These are phyloP conservation scores for Cardinalis cardinalis DNA, from an alignment of 2,113 vertebrate genomes.

Conservation along the genomic window DNA sequence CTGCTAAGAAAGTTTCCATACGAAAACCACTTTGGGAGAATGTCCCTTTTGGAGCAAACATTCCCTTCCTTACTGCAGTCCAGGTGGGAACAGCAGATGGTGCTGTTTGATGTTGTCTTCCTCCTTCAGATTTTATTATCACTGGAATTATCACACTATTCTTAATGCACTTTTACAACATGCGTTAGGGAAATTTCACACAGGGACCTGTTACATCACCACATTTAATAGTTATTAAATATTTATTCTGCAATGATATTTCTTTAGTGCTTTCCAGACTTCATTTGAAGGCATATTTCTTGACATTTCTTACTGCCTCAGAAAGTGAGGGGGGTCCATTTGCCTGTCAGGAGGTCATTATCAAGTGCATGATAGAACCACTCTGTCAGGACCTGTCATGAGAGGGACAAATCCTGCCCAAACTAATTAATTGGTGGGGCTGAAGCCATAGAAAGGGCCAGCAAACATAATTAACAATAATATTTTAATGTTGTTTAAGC, in stretches of 20 bases:
- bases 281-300: background rate
- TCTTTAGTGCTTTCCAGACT: background rate
- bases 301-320: background rate
- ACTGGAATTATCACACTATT: rapidly evolving
- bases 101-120: constrained; percentile 19
- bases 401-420: background rate
- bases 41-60: background rate
- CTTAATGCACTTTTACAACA: background rate
- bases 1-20: background rate
- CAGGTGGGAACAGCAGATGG: constrained; percentile 45
- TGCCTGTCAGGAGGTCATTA: background rate
- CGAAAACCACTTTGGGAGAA: background rate
- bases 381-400: background rate
- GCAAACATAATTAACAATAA: background rate
- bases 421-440: background rate
- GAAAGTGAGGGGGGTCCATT: background rate
- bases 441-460: background rate
- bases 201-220: background rate
- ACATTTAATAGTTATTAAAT: background rate
- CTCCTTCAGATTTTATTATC: background rate
- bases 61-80: background rate
- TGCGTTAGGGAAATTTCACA: background rate
- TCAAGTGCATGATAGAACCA: background rate
- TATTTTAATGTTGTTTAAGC: background rate
- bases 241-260: background rate